phyloP scores from a whole-genome alignment of 2,797 vertebrate species.

The Ctenopoma multispine region DNA sequence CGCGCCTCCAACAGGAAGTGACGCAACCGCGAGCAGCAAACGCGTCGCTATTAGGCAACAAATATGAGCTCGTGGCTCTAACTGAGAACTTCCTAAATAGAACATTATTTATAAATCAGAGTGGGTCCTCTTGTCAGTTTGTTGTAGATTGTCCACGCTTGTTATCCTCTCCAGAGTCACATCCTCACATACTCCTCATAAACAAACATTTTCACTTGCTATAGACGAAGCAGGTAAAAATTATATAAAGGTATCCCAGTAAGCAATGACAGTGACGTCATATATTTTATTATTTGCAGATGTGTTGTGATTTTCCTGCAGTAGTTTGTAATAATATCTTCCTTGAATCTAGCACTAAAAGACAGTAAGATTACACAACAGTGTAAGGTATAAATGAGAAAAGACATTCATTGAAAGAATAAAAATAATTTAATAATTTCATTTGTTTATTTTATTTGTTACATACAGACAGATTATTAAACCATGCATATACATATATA shows the following conservation, averaged over 20 bases:
- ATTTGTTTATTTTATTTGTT: not conserved
- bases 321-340: not conserved
- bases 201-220: not conserved
- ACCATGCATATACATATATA: too few relatives aligned
- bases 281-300: too few relatives aligned
- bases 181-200: too few relatives aligned
- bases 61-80: constrained; percentile 28
- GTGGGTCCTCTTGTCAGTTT: accelerated
- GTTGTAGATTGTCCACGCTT: not conserved
- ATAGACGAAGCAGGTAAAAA: not conserved
- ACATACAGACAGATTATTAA: too few relatives aligned
- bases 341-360: not conserved
- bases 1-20: constrained; percentile 76
- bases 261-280: too few relatives aligned
- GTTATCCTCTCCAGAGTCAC: too few relatives aligned
- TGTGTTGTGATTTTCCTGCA: not conserved
- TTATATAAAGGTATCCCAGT: not conserved
- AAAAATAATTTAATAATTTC: not conserved
- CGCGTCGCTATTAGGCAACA: constrained; percentile 57
- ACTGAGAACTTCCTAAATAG: constrained; percentile 13
- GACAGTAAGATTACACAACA: not conserved
- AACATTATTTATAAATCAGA: not conserved
- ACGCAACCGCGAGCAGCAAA: constrained; percentile 68
- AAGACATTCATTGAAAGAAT: not conserved
- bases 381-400: not conserved